phyloP scores from a whole-genome alignment of 2,797 vertebrate species.

The Onychomys leucogaster region DNA sequence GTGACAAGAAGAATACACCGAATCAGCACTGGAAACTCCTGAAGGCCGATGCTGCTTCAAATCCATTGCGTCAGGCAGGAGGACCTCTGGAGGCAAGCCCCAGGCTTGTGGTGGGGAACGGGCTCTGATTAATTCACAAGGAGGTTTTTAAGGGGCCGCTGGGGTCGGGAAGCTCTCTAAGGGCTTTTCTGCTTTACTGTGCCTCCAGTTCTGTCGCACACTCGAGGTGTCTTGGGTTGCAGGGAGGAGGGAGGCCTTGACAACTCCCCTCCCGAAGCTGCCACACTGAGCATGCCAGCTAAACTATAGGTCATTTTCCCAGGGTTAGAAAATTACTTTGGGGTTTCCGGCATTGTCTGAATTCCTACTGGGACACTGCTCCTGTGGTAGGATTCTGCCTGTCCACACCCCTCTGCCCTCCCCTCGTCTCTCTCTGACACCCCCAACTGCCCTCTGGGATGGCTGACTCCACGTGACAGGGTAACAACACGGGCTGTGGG shows the following conservation, averaged over 20 bases:
- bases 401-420: background rate
- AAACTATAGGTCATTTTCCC: slow-evolving; percentile 69
- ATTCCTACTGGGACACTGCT: slow-evolving; percentile 76
- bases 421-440: background rate
- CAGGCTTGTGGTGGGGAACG: background rate
- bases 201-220: background rate
- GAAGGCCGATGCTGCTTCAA: background rate
- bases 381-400: slow-evolving; percentile 80
- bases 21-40: background rate
- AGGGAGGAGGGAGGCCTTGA: background rate
- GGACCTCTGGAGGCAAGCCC: background rate
- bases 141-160: background rate
- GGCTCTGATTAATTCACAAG: background rate
- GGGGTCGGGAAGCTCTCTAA: background rate
- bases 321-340: slow-evolving; percentile 72
- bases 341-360: slow-evolving; percentile 81
- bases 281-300: background rate
- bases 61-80: background rate
- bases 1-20: background rate
- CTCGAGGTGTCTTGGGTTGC: background rate
- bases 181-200: background rate
- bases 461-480: slow-evolving; percentile 9
- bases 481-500: slow-evolving; percentile 24
- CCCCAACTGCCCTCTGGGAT: background rate
- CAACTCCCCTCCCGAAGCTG: background rate